phyloP scores from a whole-genome alignment of 2,888 invertebrate species.

The Ischnura elegans region DNA sequence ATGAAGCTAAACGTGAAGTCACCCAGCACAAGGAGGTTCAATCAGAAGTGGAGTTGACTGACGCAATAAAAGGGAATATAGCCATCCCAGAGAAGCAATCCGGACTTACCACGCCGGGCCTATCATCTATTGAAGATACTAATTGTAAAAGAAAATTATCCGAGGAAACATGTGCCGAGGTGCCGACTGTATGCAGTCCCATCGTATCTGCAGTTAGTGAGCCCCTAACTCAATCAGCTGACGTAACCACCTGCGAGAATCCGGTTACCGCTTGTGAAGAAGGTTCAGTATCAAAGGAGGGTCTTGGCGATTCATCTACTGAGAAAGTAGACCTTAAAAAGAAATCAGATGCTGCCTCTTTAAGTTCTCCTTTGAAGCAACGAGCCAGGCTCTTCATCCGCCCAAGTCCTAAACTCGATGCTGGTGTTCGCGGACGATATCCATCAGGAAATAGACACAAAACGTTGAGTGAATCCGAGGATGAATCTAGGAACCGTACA shows the following conservation, averaged over 20 bases:
- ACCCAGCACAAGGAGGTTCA: background rate
- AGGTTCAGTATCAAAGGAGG: background rate
- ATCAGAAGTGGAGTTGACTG: background rate
- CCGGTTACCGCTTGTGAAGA: background rate
- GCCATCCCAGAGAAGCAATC: background rate
- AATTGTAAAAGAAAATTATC: background rate
- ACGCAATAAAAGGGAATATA: background rate
- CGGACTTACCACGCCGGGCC: background rate
- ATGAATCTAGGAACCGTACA: background rate
- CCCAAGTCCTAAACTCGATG: conserved; percentile 49
- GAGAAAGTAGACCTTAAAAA: background rate
- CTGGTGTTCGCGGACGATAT: conserved; percentile 18
- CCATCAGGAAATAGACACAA: conserved; percentile 39
- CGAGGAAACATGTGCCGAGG: background rate
- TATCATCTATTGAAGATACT: background rate
- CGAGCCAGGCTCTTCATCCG: conserved; percentile 34
- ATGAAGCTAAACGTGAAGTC: background rate
- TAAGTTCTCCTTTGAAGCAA: conserved; percentile 29
- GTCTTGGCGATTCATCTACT: background rate
- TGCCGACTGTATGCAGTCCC: background rate
- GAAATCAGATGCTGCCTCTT: background rate
- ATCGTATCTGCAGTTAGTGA: background rate
- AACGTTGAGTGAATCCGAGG: conserved; percentile 51
- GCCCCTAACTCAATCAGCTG: background rate
- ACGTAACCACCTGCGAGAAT: background rate